phyloP scores from a whole-genome alignment of 2,113 vertebrate species.

The Xiphophorus hellerii region DNA sequence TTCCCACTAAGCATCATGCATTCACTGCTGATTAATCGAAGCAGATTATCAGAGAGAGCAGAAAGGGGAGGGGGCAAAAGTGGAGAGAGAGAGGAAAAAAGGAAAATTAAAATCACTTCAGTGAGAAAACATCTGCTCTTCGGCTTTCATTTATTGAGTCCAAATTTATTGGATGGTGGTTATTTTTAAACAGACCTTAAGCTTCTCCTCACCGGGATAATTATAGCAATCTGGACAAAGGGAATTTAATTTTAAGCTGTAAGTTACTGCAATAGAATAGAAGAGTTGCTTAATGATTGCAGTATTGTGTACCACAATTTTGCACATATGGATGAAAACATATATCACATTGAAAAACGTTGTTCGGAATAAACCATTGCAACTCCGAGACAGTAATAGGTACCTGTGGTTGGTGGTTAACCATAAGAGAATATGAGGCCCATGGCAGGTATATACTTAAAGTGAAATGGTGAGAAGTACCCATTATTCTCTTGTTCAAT shows the following conservation, averaged over 20 bases:
- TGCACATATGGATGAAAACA: background rate
- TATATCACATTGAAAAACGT: background rate
- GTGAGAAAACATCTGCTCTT: constrained; percentile 50
- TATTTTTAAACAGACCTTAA: constrained; percentile 76
- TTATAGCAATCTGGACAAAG: constrained; percentile 72
- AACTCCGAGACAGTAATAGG: constrained; percentile 35
- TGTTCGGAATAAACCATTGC: constrained; percentile 1
- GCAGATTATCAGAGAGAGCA: constrained; percentile 61
- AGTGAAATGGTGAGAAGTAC: constrained; percentile 23
- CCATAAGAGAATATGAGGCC: constrained; percentile 1
- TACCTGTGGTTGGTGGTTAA: constrained; percentile 6
- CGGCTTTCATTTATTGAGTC: constrained; percentile 63
- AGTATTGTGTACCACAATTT: constrained; percentile 12
- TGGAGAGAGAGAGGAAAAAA: too few relatives aligned
- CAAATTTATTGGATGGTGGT: constrained; percentile 65
- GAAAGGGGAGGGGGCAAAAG: constrained; percentile 13
- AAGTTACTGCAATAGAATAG: constrained; percentile 34
- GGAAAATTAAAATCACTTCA: constrained; percentile 39
- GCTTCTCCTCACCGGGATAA: constrained; percentile 67
- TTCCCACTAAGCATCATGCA: constrained; percentile 48
- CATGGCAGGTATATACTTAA: constrained; percentile 28
- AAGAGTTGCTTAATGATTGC: constrained; percentile 36
- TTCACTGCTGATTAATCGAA: constrained; percentile 56
- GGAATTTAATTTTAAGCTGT: constrained; percentile 62
- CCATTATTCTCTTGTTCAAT: constrained; percentile 55